Percentiles rank a stretch among this genome's conserved stretches.
Conservation (phyloP, 2,888 invertebrate genomes). For the Xylophagus ater region DNA sequence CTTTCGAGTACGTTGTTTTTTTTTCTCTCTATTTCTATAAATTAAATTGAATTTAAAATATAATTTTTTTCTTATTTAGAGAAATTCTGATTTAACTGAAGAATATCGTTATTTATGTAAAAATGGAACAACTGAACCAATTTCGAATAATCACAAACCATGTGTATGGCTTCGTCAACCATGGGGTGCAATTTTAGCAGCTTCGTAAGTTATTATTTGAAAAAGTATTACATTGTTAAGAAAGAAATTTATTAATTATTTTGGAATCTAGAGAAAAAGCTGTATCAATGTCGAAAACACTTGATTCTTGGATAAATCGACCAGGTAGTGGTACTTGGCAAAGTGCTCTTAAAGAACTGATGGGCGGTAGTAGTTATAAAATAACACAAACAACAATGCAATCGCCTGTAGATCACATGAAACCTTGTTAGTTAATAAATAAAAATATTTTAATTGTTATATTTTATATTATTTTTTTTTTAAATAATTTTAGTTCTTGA, state of each 20-base stretch:
- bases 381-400: constrained; percentile 11
- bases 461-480: background rate
- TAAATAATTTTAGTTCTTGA: constrained; percentile 14
- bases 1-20: constrained; percentile 31
- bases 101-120: constrained; percentile 30
- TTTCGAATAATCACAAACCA: constrained; percentile 31
- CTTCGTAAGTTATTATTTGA: constrained; percentile 10
- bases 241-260: background rate
- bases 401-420: constrained; percentile 14
- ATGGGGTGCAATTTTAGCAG: constrained; percentile 45
- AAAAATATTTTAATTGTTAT: background rate
- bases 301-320: constrained; percentile 23
- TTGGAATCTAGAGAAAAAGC: constrained; percentile 19
- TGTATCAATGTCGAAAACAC: constrained; percentile 15
- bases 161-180: constrained; percentile 54
- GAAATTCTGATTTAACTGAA: constrained; percentile 6
- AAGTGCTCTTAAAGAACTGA: constrained; percentile 22
- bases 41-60: background rate
- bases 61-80: constrained; percentile 6
- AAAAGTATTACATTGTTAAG: too few relatives aligned
- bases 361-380: constrained; percentile 14
- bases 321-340: constrained; percentile 16
- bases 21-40: too few relatives aligned
- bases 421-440: constrained; percentile 10
- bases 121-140: constrained; percentile 24